Conservation (phyloP, 2,113 vertebrate species). For the Crotalus tigris region DNA sequence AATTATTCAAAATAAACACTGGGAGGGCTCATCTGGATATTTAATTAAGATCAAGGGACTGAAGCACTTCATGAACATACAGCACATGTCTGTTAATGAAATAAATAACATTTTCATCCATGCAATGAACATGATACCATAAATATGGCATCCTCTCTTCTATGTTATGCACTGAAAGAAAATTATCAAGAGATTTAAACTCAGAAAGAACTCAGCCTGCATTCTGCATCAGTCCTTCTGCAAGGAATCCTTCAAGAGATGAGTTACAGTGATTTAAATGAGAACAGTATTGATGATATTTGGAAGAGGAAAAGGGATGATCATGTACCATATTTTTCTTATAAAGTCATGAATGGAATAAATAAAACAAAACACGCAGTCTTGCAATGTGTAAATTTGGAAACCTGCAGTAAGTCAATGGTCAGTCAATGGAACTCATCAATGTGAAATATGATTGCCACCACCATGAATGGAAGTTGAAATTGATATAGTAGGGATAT, state of each 20-base stretch:
- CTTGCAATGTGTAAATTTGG: not conserved
- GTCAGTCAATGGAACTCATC: not conserved
- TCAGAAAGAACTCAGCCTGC: not conserved
- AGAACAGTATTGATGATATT: not conserved
- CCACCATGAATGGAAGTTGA: not conserved
- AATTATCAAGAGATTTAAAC: not conserved
- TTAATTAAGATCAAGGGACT: not conserved
- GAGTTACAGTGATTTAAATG: not conserved
- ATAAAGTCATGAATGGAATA: not conserved
- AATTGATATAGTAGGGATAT: not conserved
- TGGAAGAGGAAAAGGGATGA: not conserved
- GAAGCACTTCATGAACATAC: not conserved
- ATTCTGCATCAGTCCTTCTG: not conserved
- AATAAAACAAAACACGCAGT: not conserved
- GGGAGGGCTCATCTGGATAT: not conserved
- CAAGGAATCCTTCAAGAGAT: not conserved
- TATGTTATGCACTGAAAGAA: not conserved
- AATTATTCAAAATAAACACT: conserved; percentile 4
- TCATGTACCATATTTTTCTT: not conserved
- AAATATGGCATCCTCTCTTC: not conserved
- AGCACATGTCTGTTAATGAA: not conserved
- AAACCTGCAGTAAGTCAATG: not conserved
- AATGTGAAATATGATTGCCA: not conserved
- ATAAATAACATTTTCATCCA: not conserved
- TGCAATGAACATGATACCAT: not conserved